phyloP scores from a whole-genome alignment of 1,140 invertebrate species.

The Heliconius hermathena region DNA sequence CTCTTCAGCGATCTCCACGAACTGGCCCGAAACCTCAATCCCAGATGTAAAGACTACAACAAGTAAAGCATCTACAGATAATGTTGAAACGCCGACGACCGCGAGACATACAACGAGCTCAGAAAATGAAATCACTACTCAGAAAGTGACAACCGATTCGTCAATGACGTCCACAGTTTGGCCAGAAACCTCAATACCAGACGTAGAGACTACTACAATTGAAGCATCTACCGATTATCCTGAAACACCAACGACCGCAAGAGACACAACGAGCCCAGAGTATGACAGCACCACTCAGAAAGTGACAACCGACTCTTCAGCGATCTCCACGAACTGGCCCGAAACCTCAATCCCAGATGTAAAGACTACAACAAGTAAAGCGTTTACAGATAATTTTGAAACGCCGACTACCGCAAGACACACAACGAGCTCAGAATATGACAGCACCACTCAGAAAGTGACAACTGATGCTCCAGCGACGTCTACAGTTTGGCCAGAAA shows the following conservation, averaged over 20 bases:
- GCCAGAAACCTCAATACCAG: neutral
- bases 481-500: neutral
- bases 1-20: too few relatives aligned
- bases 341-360: neutral
- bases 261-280: neutral
- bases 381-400: neutral
- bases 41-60: slow-evolving; percentile 26
- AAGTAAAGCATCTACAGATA: slow-evolving; percentile 6
- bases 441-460: too few relatives aligned
- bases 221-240: neutral
- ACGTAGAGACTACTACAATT: slow-evolving; percentile 29
- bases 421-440: too few relatives aligned
- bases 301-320: neutral
- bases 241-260: neutral
- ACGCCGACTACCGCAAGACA: slow-evolving; percentile 3
- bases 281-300: neutral
- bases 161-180: neutral
- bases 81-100: neutral
- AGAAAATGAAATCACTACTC: neutral
- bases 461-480: neutral
- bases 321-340: neutral
- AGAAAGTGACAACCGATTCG: neutral
- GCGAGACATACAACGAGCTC: neutral
- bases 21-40: neutral
- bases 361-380: neutral